Base-by-base conservation (phyloP, 2,113 vertebrate genomes). In the Merops nubicus region DNA sequence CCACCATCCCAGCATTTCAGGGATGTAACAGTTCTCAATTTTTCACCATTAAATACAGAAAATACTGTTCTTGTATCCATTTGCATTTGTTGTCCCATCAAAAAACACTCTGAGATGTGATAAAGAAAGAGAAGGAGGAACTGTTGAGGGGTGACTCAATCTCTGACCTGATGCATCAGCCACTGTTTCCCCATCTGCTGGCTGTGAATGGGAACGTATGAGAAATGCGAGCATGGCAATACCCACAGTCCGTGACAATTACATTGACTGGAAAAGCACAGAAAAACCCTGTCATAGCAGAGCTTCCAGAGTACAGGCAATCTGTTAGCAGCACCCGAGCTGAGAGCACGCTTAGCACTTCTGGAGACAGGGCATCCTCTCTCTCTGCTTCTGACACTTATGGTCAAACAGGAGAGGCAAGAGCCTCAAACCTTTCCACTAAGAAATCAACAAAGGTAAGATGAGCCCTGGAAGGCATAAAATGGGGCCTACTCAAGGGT, bases 381-480 rank as follows among this genome's bases (percentile, higher is more conserved):
- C 56, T 85, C 36, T 28, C 8, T 21, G 21, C 14, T 57, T 54
- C 26, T 72, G 50, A 72, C 51, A 88, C 0, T 0, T 92, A 13
- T 3, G 6, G 34, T 82, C 40, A 88, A 74, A 73, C 3, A 12
- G 15, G 26, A 85, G 34, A 60, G 33, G 43, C 77, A 91, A 83
- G 50, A 25, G 31, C 29, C 65, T 93, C 53, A 74, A 26, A 76
- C 20, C 25, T 48, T 60, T 60, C 51, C 38, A 42, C 42, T 33
- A 20, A 62, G 48, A 82, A 93, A 85, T 47, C 68, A 86, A 70
- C 79, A 53, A 72, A 84, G 36, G 33, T 81, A 76, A 62, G 42
- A 64, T 75, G 63, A 85, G 26, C 64, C 34, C 57, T 65, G 89
- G 38, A 74, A 59, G 15, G 62, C 40, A 63, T 70, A 94, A 93